These are phyloP conservation scores for Conomelus anceps DNA, from an alignment of 2,888 invertebrate species.

Conservation along the genomic window DNA sequence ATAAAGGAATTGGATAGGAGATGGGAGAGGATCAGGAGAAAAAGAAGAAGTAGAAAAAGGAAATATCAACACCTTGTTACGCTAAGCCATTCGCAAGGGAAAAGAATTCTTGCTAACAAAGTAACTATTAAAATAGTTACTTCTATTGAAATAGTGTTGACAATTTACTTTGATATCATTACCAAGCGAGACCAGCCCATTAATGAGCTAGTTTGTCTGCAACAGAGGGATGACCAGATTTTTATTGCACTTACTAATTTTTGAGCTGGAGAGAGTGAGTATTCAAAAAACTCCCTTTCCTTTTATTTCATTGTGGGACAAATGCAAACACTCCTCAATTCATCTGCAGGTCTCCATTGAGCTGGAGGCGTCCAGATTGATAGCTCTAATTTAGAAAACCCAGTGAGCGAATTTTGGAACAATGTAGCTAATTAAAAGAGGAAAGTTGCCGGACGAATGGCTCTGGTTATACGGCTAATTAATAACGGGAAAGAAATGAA, in stretches of 20 bases:
- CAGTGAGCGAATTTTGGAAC: not conserved
- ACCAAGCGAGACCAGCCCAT: too few species aligned
- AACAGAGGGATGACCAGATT: not conserved
- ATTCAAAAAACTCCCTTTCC: not conserved
- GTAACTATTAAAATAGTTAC: too few species aligned
- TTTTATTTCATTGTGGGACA: not conserved
- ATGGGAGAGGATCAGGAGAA: too few species aligned
- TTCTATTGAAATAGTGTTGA: too few species aligned
- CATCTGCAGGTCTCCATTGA: not conserved
- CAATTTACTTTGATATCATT: too few species aligned
- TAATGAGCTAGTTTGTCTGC: too few species aligned
- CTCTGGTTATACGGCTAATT: not conserved
- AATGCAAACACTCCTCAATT: not conserved
- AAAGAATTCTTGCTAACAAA: too few species aligned
- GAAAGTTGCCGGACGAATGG: not conserved
- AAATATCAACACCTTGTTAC: too few species aligned
- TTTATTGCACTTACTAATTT: not conserved
- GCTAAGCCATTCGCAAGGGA: too few species aligned
- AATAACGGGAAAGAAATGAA: not conserved
- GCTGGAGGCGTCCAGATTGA: not conserved
- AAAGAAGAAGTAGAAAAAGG: too few species aligned
- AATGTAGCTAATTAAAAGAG: not conserved
- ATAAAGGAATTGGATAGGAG: too few species aligned
- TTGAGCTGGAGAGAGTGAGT: too few species aligned
- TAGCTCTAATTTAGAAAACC: not conserved